Evolutionary conservation across 2,888 invertebrate genomes (phyloP).

Genomic region (Drosophila helvetica): DNA sequence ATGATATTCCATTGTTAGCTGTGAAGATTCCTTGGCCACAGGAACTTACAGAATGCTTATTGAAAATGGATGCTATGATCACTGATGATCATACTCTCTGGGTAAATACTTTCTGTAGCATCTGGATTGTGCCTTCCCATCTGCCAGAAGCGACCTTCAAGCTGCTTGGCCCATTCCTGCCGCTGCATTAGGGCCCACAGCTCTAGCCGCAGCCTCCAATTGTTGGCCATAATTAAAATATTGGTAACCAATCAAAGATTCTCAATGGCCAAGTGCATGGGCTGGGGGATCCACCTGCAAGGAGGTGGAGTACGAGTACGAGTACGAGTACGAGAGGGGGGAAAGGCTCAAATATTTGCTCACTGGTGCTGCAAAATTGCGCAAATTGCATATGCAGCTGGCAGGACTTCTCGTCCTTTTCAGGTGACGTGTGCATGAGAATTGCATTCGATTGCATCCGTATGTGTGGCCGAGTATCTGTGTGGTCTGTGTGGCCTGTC

Average conservation of each 20-base stretch:
- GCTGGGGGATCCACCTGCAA: neutral
- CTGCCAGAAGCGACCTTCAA: neutral
- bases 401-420: constrained; percentile 45
- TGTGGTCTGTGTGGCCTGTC: neutral
- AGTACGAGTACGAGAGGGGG: neutral
- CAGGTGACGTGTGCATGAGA: constrained; percentile 70
- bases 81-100: no score
- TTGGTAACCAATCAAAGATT: constrained; percentile 78
- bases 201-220: constrained; percentile 15
- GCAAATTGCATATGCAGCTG: constrained; percentile 74
- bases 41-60: no score
- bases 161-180: neutral
- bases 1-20: no score
- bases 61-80: no score
- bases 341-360: constrained; percentile 69
- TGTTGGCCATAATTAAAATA: constrained; percentile 77
- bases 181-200: constrained; percentile 22
- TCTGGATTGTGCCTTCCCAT: no score
- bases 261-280: constrained; percentile 51
- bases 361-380: constrained; percentile 79
- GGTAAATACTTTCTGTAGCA: no score
- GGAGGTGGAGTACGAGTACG: neutral
- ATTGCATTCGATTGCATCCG: constrained; percentile 57
- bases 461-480: neutral
- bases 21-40: no score